Conservation (phyloP, 2,113 vertebrate genomes). For the Diphyllodes magnificus region DNA sequence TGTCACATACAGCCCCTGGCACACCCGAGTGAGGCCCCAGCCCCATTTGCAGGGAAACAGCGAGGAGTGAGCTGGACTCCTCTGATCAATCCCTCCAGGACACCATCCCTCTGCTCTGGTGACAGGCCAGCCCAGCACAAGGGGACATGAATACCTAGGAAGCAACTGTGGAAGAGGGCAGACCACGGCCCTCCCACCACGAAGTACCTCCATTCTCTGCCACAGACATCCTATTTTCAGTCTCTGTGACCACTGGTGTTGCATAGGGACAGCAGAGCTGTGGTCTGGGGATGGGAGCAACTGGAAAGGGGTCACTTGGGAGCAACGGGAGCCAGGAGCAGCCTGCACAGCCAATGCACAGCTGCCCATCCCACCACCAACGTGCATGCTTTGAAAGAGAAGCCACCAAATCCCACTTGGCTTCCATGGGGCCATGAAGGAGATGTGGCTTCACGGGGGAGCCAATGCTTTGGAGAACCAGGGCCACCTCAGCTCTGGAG, state of each 20-base stretch:
- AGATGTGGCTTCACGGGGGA: rapidly evolving
- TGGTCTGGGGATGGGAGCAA: rapidly evolving
- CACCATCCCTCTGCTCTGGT: rapidly evolving
- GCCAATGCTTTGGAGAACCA: neutral
- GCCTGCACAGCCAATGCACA: neutral
- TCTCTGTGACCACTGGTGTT: neutral
- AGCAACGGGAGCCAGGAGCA: neutral
- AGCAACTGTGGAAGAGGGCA: neutral
- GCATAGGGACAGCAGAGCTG: rapidly evolving
- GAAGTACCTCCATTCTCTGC: neutral
- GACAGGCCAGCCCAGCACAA: neutral
- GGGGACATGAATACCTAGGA: neutral
- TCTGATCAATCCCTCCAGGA: neutral
- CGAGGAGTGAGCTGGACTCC: neutral
- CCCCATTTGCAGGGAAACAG: neutral
- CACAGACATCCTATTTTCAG: neutral
- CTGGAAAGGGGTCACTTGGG: neutral
- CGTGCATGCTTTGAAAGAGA: neutral
- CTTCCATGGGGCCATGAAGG: rapidly evolving
- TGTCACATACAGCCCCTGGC: neutral
- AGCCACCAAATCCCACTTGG: neutral
- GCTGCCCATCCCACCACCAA: neutral
- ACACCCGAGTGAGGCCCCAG: neutral
- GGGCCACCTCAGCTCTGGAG: neutral
- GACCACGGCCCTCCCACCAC: rapidly evolving